Percentiles rank a stretch among this genome's conserved stretches.
These are phyloP conservation scores for Leucophora obtusa DNA, from an alignment of 2,888 invertebrate genomes.

Conservation along the genomic window DNA sequence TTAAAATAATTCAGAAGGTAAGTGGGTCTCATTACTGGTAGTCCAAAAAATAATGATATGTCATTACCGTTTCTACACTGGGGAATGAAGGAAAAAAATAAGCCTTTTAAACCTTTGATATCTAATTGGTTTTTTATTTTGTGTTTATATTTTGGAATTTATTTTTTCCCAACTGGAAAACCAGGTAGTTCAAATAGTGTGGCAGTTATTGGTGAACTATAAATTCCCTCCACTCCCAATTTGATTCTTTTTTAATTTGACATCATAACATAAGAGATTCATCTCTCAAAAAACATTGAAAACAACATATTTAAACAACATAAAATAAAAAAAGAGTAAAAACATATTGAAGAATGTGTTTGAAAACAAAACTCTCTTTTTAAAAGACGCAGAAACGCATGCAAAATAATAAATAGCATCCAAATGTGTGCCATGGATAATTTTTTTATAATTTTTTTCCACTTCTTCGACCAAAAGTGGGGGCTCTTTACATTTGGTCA, in stretches of 20 bases:
- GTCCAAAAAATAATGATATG: no score
- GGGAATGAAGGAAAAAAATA: no score
- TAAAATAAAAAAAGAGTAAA: conserved; percentile 31
- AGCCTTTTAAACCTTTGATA: no score
- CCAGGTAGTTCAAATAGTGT: background rate
- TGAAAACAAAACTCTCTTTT: conserved; percentile 47
- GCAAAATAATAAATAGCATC: conserved; percentile 63
- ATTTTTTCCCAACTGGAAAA: no score
- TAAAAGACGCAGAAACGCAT: conserved; percentile 59
- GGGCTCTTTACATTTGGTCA: conserved; percentile 60
- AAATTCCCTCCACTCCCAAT: conserved; percentile 38
- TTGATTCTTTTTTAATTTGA: conserved; percentile 14
- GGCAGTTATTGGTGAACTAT: background rate
- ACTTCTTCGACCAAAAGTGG: conserved; percentile 52
- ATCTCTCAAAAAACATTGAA: conserved; percentile 34
- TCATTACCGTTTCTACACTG: no score
- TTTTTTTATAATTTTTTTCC: conserved; percentile 50
- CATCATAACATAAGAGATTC: conserved; percentile 48
- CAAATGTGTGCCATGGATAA: conserved; percentile 62
- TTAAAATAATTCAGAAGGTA: no score
- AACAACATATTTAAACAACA: background rate
- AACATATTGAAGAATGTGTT: conserved; percentile 27
- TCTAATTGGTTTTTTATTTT: no score
- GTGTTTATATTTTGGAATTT: no score
- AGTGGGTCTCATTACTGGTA: no score